Conservation (phyloP, 1,140 invertebrate genomes). For the Euwallacea fornicatus region DNA sequence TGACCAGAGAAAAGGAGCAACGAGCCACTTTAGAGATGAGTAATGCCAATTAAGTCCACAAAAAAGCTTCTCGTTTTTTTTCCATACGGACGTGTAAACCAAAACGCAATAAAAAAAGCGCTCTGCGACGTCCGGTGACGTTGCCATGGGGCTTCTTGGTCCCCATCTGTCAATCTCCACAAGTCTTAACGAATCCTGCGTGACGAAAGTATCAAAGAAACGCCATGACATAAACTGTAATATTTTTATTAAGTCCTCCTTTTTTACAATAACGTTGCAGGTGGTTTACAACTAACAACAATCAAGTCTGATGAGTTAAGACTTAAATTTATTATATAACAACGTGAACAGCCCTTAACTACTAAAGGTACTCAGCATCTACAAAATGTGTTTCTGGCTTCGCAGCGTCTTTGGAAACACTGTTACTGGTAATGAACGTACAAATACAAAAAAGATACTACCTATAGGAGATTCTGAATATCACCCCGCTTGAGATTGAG, state of each 20-base stretch:
- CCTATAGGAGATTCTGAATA: conserved; percentile 11
- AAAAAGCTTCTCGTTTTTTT: too few species aligned
- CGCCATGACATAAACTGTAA: conserved; percentile 42
- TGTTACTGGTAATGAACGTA: conserved; percentile 46
- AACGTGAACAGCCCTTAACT: conserved; percentile 55
- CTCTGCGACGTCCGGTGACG: too few species aligned
- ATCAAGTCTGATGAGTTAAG: conserved; percentile 48
- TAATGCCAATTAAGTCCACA: too few species aligned
- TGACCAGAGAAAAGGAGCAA: too few species aligned
- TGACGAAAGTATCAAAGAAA: background rate
- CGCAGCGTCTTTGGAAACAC: conserved; percentile 42
- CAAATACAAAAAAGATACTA: conserved; percentile 50
- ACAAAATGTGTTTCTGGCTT: conserved; percentile 50
- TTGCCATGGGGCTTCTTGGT: too few species aligned
- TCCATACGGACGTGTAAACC: too few species aligned
- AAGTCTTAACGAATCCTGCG: too few species aligned
- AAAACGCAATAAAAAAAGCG: too few species aligned
- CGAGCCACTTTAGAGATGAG: too few species aligned
- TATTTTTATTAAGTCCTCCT: conserved; percentile 49
- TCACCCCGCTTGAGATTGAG: background rate
- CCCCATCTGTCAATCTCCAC: too few species aligned
- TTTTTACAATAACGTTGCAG: conserved; percentile 51
- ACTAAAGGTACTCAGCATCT: conserved; percentile 54
- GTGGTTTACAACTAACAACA: conserved; percentile 51
- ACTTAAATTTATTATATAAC: conserved; percentile 54